phyloP scores from a whole-genome alignment of 1,140 invertebrate genomes.

The Zeugodacus cucurbitae region DNA sequence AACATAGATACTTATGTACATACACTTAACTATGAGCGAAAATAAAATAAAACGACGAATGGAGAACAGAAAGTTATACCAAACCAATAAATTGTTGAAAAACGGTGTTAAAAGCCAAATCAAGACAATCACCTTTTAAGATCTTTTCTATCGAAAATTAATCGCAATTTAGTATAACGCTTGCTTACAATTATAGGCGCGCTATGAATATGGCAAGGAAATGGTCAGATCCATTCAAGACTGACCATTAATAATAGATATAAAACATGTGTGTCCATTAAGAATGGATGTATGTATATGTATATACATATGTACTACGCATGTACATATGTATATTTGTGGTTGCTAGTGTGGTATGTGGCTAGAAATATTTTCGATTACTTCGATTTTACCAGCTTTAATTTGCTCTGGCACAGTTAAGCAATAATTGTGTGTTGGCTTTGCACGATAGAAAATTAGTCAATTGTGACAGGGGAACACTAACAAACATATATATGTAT shows the following conservation, averaged over 20 bases:
- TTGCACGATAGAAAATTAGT: too few relatives aligned
- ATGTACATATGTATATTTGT: background rate
- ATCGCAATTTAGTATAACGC: background rate
- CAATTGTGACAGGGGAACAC: too few relatives aligned
- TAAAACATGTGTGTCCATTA: background rate
- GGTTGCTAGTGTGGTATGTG: too few relatives aligned
- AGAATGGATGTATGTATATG: background rate
- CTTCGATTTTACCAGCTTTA: too few relatives aligned
- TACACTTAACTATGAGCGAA: background rate
- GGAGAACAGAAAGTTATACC: background rate
- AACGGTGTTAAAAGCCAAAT: background rate
- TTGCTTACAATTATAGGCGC: too few relatives aligned
- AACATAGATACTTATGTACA: background rate
- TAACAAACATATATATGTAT: background rate
- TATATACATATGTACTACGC: background rate
- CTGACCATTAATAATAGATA: background rate
- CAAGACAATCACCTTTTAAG: background rate
- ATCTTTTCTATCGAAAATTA: background rate
- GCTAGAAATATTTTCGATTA: too few relatives aligned
- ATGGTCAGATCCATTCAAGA: background rate
- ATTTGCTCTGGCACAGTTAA: too few relatives aligned
- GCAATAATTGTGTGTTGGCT: too few relatives aligned
- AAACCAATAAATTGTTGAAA: background rate
- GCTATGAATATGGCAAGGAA: background rate
- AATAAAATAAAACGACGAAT: background rate